These are phyloP conservation scores for Drosophila sp. DNA, from an alignment of 1,140 invertebrate species.

Conservation along the genomic window DNA sequence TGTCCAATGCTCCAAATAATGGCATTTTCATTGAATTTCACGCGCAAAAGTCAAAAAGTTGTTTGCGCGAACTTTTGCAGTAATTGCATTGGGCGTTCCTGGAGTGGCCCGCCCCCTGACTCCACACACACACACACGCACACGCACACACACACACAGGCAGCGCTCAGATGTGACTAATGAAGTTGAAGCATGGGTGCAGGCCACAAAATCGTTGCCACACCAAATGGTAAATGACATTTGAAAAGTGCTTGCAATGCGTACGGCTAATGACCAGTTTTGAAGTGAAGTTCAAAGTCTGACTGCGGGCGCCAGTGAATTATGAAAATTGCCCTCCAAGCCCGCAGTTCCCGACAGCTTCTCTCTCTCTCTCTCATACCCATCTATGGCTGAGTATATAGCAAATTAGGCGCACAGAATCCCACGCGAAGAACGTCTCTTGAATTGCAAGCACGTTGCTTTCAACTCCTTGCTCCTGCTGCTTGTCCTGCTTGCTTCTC, in stretches of 20 bases:
- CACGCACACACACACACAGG: constrained; percentile 31
- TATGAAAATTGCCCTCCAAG: constrained; percentile 66
- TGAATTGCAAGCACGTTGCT: constrained; percentile 76
- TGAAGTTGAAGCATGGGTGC: constrained; percentile 56
- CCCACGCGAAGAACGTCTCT: constrained; percentile 33
- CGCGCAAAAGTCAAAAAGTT: constrained; percentile 81
- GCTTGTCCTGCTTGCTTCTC: constrained; percentile 22
- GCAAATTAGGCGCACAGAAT: constrained; percentile 78
- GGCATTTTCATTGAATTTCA: constrained; percentile 82
- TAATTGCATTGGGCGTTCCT: constrained; percentile 67
- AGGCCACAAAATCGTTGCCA: constrained; percentile 60
- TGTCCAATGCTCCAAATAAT: constrained; percentile 72
- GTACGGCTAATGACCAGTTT: constrained; percentile 78
- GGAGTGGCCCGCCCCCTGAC: constrained; percentile 10
- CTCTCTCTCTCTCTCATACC: neutral
- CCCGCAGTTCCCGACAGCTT: neutral
- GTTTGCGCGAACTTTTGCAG: constrained; percentile 77
- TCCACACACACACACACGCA: constrained; percentile 34
- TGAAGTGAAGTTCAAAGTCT: constrained; percentile 74
- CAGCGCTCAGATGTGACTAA: constrained; percentile 43
- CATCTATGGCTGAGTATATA: constrained; percentile 43
- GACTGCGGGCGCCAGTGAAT: constrained; percentile 73
- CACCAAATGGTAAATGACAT: constrained; percentile 75
- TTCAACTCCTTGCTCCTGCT: constrained; percentile 14
- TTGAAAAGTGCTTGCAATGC: constrained; percentile 79